Conservation (phyloP, 2,888 invertebrate species). For the Theristus sp. region DNA sequence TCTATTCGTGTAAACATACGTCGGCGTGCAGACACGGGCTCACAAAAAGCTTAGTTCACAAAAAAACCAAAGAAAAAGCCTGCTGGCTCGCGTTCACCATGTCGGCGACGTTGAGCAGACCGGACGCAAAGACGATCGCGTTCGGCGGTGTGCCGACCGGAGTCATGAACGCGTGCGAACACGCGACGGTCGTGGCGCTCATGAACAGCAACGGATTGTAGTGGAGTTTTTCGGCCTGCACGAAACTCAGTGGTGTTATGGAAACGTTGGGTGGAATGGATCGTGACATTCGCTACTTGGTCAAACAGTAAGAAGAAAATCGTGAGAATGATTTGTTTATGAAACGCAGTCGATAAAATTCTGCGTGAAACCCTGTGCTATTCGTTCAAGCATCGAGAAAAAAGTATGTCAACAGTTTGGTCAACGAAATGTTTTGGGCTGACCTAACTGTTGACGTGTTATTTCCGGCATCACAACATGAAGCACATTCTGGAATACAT, state of each 20-base stretch:
- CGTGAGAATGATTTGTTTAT: not conserved
- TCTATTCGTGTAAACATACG: no score
- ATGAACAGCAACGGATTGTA: constrained; percentile 65
- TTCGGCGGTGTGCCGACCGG: constrained; percentile 83
- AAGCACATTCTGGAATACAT: no score
- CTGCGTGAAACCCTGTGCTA: no score
- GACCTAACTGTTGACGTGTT: no score
- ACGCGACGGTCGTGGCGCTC: constrained; percentile 66
- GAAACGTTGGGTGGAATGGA: not conserved
- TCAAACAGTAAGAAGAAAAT: not conserved
- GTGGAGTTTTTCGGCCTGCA: constrained; percentile 14
- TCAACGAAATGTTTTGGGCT: no score
- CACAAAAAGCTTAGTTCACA: not conserved
- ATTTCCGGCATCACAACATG: no score
- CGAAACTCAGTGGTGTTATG: not conserved
- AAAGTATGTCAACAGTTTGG: no score
- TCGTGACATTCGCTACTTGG: not conserved
- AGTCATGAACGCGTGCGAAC: constrained; percentile 72
- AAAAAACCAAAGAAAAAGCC: not conserved
- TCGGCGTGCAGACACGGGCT: no score
- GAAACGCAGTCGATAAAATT: no score
- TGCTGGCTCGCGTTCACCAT: constrained; percentile 20
- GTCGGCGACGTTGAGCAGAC: constrained; percentile 28
- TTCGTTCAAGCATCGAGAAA: no score
- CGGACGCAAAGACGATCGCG: constrained; percentile 57